phyloP scores from a whole-genome alignment of 2,888 invertebrate genomes.

The Helobdella robusta region DNA sequence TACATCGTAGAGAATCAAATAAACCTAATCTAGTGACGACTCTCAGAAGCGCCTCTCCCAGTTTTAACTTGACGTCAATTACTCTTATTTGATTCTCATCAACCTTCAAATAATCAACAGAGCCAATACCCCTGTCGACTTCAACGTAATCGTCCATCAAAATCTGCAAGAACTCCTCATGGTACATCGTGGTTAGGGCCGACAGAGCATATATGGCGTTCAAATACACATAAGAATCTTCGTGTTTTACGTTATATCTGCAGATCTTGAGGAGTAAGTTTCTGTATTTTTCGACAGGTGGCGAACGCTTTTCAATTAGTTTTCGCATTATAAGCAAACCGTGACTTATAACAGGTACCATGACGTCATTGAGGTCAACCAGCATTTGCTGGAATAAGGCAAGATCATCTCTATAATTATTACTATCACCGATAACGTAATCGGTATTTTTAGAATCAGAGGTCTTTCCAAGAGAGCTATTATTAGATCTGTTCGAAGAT shows the following conservation, averaged over 20 bases:
- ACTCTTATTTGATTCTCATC: neutral
- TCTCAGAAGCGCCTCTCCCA: slow-evolving; percentile 70
- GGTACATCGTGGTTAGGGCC: slow-evolving; percentile 59
- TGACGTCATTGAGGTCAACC: slow-evolving; percentile 60
- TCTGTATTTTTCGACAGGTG: slow-evolving; percentile 53
- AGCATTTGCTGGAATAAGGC: slow-evolving; percentile 47
- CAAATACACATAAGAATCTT: slow-evolving; percentile 73
- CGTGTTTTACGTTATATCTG: slow-evolving; percentile 65
- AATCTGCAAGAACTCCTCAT: slow-evolving; percentile 61
- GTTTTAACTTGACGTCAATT: slow-evolving; percentile 55
- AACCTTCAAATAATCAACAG: neutral
- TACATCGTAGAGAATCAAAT: slow-evolving; percentile 32
- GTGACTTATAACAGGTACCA: slow-evolving; percentile 72
- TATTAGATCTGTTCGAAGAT: too few relatives aligned
- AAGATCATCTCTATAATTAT: too few relatives aligned
- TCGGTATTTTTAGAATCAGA: too few relatives aligned
- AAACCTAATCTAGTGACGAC: slow-evolving; percentile 63
- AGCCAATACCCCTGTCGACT: neutral
- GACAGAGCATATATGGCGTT: slow-evolving; percentile 67
- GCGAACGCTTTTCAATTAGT: slow-evolving; percentile 61
- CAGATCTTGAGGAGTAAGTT: slow-evolving; percentile 62
- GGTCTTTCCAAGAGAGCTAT: too few relatives aligned
- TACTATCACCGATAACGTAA: too few relatives aligned
- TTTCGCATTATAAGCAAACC: slow-evolving; percentile 65
- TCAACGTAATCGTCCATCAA: slow-evolving; percentile 61